Conservation (phyloP, 64 coral and sea anemone genomes). For the Acropora yongei region DNA sequence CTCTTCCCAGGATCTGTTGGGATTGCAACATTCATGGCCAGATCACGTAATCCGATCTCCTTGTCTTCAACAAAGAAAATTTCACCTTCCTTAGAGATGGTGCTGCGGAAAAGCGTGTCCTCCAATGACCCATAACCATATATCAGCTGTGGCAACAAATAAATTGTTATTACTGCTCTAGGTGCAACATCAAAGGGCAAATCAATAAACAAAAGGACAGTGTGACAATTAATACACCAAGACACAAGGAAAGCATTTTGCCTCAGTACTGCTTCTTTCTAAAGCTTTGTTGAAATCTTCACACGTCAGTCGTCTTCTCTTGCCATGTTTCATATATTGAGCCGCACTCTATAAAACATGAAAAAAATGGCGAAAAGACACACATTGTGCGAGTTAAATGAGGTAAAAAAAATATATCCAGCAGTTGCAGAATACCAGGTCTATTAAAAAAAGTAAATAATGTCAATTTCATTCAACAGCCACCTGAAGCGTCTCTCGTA, state of each 20-base stretch:
- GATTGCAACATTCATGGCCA: slow-evolving; percentile 78
- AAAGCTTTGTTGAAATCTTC: slow-evolving; percentile 90
- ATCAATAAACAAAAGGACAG: no score
- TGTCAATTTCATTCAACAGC: not conserved
- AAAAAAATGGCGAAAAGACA: not conserved
- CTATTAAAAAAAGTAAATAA: not conserved
- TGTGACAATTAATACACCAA: no score
- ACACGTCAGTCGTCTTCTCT: slow-evolving; percentile 75
- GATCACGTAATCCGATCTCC: slow-evolving; percentile 80
- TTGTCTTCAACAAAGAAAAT: slow-evolving; percentile 94
- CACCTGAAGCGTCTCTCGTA: slow-evolving; percentile 86
- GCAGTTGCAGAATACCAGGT: no score
- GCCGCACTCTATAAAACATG: slow-evolving; percentile 63
- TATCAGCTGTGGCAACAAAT: slow-evolving; percentile 61
- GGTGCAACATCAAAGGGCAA: no score
- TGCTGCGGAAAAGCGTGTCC: slow-evolving; percentile 74
- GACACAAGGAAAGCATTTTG: not conserved
- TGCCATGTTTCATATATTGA: slow-evolving; percentile 92
- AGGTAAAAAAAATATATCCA: no score
- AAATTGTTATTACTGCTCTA: not conserved
- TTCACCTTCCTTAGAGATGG: slow-evolving; percentile 76
- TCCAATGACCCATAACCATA: slow-evolving; percentile 90
- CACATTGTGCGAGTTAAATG: not conserved
- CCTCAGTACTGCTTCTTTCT: slow-evolving; percentile 75
- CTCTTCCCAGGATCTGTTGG: slow-evolving; percentile 88